Base-by-base conservation (phyloP, 2,113 vertebrate genomes). In the Cavia porcellus region DNA sequence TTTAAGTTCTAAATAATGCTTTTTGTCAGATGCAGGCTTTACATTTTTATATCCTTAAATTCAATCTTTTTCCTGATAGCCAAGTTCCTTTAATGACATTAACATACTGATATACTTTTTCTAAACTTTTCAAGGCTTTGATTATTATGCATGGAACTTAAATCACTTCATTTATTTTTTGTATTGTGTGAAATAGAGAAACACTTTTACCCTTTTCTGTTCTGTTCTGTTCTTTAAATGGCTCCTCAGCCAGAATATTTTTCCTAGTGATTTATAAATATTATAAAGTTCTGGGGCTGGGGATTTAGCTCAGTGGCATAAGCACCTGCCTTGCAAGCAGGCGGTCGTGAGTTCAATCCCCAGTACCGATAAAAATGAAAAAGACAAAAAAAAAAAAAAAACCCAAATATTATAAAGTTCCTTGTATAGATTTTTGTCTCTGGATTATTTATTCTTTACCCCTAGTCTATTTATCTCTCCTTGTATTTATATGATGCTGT, bases 391-490 rank as follows among this genome's bases (percentile, higher is more conserved):
- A 38, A 38, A 38, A 38, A 38, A 38, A 38, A 38, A 38, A 38
- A 38, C 2, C 38, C 38, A 89, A 75, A 13, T 88, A 28, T 61
- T 85, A n/a, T 15, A n/a, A 92, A 95, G 38, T 80, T 83, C 28
- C 24, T 61, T 87, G 7, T 72, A 35, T 45, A 93, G 22, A 89
- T 52, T 83, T 88, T 91, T 93, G 57, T 75, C 61, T 92, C 30
- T 89, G 32, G 38, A 82, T 86, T 92, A 75, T 57, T 95, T 64
- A 82, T 92, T 88, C 30, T 95, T 84, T 86, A 72, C 5, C 19
- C 15, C 61, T 25, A 9, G 12, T 85, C n/a, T 75, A 72, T 94
- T 75, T 96, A 64, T 80, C 52, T 83, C 95, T 77, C 32, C 55
- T 86, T 93, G 19, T 89, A 45, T 87, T 66, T 81, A 86, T 88